A percentile compares a stretch with the other conserved stretches of the same genome.
These are phyloP conservation scores for Sylvia borin DNA, from an alignment of 2,797 vertebrate species.

Conservation along the genomic window DNA sequence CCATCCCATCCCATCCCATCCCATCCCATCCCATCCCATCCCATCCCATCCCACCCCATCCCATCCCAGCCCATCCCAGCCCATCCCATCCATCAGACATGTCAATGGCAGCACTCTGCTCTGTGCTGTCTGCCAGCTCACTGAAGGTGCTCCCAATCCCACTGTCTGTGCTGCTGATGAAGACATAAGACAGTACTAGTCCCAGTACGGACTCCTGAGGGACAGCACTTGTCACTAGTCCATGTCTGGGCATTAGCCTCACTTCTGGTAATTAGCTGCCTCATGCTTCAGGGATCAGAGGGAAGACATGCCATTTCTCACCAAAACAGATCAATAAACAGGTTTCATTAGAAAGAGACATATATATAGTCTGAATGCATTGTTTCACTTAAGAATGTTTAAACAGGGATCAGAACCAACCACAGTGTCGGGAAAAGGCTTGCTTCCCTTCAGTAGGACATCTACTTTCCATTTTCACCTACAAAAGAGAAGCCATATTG, in stretches of 20 bases:
- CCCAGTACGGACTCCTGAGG: neutral
- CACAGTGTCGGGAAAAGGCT: neutral
- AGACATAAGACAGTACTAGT: neutral
- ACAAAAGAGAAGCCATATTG: neutral
- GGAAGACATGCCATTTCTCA: neutral
- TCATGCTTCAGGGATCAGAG: neutral
- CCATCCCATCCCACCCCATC: neutral
- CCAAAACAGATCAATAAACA: neutral
- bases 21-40: neutral
- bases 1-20: neutral
- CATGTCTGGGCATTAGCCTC: neutral
- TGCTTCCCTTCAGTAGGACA: neutral
- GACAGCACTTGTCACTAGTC: neutral
- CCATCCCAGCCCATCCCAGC: neutral
- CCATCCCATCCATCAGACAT: neutral
- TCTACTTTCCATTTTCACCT: neutral
- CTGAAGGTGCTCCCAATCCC: neutral
- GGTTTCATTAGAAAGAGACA: neutral
- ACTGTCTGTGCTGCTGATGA: rapidly evolving
- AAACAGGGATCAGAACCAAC: neutral
- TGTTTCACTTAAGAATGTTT: neutral
- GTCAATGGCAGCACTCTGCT: rapidly evolving
- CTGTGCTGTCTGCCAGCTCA: neutral
- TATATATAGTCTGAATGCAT: neutral
- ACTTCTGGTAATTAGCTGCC: neutral